phyloP scores from a whole-genome alignment of 2,797 vertebrate species.

The Artibeus jamaicensis region DNA sequence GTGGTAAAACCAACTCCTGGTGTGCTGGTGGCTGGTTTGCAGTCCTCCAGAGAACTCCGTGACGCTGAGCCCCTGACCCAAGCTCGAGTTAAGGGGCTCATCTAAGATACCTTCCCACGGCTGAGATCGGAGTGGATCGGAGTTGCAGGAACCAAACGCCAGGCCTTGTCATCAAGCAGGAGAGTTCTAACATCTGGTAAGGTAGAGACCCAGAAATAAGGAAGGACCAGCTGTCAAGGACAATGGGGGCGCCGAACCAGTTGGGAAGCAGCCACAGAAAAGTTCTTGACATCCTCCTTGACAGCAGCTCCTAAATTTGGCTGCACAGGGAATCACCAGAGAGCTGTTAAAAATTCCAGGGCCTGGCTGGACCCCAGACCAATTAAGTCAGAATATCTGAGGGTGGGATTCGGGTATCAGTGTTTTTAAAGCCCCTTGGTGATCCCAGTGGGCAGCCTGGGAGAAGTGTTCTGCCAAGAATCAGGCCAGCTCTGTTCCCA shows the following conservation, averaged over 20 bases:
- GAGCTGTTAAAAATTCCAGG: background rate
- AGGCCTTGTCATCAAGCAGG: background rate
- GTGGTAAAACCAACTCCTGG: background rate
- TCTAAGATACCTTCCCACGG: background rate
- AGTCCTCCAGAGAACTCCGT: background rate
- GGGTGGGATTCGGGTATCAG: background rate
- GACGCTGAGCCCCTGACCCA: background rate
- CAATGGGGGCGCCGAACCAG: background rate
- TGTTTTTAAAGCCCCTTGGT: background rate
- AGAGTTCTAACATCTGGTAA: background rate
- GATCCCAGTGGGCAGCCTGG: background rate
- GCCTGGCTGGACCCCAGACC: background rate
- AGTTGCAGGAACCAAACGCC: background rate
- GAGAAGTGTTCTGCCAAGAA: background rate
- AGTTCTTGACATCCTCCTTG: background rate
- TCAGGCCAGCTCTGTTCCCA: background rate
- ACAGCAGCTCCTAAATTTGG: background rate
- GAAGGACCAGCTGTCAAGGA: background rate
- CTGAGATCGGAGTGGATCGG: background rate
- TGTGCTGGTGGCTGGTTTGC: background rate
- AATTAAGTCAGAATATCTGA: background rate
- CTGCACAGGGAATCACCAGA: background rate
- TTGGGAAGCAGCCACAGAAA: background rate
- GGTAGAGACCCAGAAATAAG: rapidly evolving
- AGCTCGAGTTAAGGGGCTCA: background rate